Percentiles rank a stretch among this genome's conserved stretches.
These are phyloP conservation scores for Eupleurogrammus muticus DNA, from an alignment of 2,797 vertebrate species.

Conservation along the genomic window DNA sequence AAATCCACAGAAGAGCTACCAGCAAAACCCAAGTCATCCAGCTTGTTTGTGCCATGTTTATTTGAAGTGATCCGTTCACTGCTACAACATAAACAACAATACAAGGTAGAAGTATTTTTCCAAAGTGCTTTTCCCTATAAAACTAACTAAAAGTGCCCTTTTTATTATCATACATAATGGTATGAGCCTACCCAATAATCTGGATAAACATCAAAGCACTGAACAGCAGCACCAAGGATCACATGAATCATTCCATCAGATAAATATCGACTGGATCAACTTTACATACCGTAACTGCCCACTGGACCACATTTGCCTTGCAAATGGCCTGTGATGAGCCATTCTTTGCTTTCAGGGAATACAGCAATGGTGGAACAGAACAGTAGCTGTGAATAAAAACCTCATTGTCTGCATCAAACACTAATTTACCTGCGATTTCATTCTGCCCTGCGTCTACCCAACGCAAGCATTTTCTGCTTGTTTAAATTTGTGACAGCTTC, in stretches of 20 bases:
- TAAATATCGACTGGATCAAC: background rate
- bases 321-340: constrained; percentile 30
- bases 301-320: constrained; percentile 51
- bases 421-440: too few relatives aligned
- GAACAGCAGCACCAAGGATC: background rate
- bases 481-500: too few relatives aligned
- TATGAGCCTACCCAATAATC: too few relatives aligned
- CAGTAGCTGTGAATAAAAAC: too few relatives aligned
- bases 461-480: too few relatives aligned
- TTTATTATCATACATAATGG: too few relatives aligned
- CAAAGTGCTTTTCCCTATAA: background rate
- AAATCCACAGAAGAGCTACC: constrained; percentile 34
- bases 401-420: too few relatives aligned
- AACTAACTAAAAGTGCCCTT: too few relatives aligned
- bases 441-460: too few relatives aligned
- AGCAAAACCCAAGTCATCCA: constrained; percentile 31
- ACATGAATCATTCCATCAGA: background rate
- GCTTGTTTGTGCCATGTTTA: constrained; percentile 48
- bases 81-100: background rate
- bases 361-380: too few relatives aligned
- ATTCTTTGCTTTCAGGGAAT: too few relatives aligned
- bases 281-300: constrained; percentile 41
- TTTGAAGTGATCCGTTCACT: constrained; percentile 11
- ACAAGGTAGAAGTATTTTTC: background rate
- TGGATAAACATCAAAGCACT: background rate